phyloP scores from a whole-genome alignment of 2,888 invertebrate genomes.

The Tipula vernalis region DNA sequence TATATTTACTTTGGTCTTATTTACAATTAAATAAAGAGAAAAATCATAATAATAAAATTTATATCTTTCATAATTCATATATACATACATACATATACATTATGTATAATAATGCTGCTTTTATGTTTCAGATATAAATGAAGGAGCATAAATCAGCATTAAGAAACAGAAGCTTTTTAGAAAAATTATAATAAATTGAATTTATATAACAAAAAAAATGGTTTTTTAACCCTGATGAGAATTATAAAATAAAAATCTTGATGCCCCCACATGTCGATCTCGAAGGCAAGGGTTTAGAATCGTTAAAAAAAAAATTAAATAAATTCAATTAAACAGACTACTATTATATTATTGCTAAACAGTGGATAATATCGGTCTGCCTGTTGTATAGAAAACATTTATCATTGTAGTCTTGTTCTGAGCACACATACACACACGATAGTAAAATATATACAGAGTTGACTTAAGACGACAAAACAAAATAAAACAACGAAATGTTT shows the following conservation, averaged over 20 bases:
- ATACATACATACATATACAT: background rate
- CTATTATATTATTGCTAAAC: background rate
- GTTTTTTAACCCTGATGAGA: background rate
- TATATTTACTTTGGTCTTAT: background rate
- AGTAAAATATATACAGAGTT: background rate
- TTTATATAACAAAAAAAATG: background rate
- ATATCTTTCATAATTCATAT: background rate
- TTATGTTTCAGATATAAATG: background rate
- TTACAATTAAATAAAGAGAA: background rate
- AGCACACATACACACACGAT: background rate
- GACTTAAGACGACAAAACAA: background rate
- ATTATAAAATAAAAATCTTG: background rate
- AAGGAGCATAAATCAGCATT: background rate
- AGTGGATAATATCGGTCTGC: background rate
- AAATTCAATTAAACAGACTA: background rate
- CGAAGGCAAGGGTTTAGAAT: background rate
- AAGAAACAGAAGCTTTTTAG: background rate
- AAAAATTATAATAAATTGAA: background rate
- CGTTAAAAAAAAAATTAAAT: background rate
- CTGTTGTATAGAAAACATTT: background rate
- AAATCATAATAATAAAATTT: background rate
- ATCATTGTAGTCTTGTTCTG: background rate
- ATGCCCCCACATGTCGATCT: background rate
- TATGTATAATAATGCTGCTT: background rate
- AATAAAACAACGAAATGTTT: background rate